phyloP scores from a whole-genome alignment of 2,888 invertebrate genomes.

The Acrocyrtus sp. region DNA sequence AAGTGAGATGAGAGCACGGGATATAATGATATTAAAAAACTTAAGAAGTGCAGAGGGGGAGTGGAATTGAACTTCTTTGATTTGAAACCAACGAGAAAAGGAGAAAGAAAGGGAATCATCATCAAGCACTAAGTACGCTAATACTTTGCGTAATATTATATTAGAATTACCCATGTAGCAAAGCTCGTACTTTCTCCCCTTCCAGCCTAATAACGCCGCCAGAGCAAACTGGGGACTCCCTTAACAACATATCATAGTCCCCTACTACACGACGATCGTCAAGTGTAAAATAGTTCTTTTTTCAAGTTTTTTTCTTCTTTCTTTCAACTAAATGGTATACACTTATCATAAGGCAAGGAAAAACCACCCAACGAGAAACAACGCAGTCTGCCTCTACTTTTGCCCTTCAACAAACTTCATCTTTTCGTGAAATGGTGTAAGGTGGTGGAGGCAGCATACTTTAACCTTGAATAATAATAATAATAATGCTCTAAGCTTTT shows the following conservation, averaged over 20 bases:
- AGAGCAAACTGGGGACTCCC: neutral
- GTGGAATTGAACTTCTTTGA: neutral
- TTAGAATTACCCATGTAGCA: too few species aligned
- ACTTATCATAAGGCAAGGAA: too few species aligned
- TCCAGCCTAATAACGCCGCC: too few species aligned
- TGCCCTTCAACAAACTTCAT: too few species aligned
- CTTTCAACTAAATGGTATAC: too few species aligned
- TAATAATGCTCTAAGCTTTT: slow-evolving; percentile 6
- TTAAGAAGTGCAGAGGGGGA: neutral
- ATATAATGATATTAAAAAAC: neutral
- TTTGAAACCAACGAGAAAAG: slow-evolving; percentile 2
- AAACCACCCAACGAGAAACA: too few species aligned
- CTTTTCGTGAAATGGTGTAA: too few species aligned
- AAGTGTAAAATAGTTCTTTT: slow-evolving; percentile 18
- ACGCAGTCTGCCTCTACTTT: too few species aligned
- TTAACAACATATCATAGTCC: neutral
- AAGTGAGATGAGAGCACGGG: too few species aligned
- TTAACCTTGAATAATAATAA: slow-evolving; percentile 47
- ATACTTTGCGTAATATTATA: slow-evolving; percentile 1
- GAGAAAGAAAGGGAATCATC: too few species aligned
- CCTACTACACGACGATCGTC: slow-evolving; percentile 18
- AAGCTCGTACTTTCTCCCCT: neutral
- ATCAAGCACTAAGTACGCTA: slow-evolving; percentile 15
- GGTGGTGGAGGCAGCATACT: too few species aligned
- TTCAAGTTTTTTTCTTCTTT: slow-evolving; percentile 9